A percentile compares a stretch with the other conserved stretches of the same genome.
These are phyloP conservation scores for Amblyjoppa fuscipennis DNA, from an alignment of 2,888 invertebrate genomes.

Conservation along the genomic window DNA sequence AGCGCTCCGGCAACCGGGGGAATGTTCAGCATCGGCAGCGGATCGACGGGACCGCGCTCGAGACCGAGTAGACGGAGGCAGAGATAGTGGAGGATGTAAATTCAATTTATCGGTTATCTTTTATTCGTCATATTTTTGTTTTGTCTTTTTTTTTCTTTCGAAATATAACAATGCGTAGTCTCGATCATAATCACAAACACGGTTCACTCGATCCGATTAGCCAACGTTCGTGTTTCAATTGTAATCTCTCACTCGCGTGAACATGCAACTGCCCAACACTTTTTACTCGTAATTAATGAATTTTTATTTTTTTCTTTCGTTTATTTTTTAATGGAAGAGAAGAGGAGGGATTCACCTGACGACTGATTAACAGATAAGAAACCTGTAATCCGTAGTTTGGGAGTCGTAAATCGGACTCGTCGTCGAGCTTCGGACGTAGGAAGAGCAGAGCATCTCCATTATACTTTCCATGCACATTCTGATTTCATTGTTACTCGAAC, in stretches of 20 bases:
- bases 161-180: conserved; percentile 30
- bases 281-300: conserved; percentile 18
- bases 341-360: conserved; percentile 11
- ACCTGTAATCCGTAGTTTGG: conserved; percentile 32
- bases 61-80: conserved; percentile 82
- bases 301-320: not conserved
- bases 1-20: conserved; percentile 71
- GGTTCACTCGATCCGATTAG: conserved; percentile 29
- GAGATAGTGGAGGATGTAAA: conserved; percentile 84
- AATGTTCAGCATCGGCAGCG: conserved; percentile 86
- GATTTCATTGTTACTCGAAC: conserved; percentile 27
- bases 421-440: conserved; percentile 35
- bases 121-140: not conserved
- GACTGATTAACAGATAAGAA: conserved; percentile 50
- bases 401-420: conserved; percentile 9
- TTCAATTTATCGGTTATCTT: conserved; percentile 52
- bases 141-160: conserved; percentile 9
- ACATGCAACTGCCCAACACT: conserved; percentile 50
- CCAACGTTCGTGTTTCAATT: conserved; percentile 22
- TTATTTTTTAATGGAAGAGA: conserved; percentile 7
- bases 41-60: conserved; percentile 84
- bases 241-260: conserved; percentile 30
- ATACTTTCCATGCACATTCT: conserved; percentile 40
- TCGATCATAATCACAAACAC: conserved; percentile 22
- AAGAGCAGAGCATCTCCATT: conserved; percentile 17